Base-by-base conservation (phyloP, 1,140 invertebrate genomes). In the Cylas formicarius region DNA sequence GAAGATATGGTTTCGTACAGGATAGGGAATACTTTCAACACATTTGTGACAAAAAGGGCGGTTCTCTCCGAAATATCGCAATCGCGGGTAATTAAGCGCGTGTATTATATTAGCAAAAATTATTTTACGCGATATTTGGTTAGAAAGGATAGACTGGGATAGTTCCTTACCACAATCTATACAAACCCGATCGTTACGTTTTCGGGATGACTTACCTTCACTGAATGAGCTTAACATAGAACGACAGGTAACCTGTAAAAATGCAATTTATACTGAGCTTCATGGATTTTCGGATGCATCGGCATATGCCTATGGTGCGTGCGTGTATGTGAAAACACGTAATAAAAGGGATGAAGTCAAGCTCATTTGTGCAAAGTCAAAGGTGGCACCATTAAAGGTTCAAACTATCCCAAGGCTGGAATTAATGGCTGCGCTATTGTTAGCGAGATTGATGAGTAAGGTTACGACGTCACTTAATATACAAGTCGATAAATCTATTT, bases 351-450 rank as follows among this genome's bases (percentile, higher is more conserved):
- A 52, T 40, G 17, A 31, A 26, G 47, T 52, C 0, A 35, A 24
- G 11, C 38, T 69, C 11, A 26, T 71, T 23, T 55, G 55, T 33
- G 57, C 62, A 0, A 70, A 68, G 55, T 56, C 60, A 5, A 57
- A 49, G 34, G 63, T 71, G 5, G 63, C 67, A 10, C 67, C 67
- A 6, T 18, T 67, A 8, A 65, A 69, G 52, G 26, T 35, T 23
- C 29, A 27, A 31, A 46, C 41, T 10, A 22, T 55, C 19, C 56
- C 58, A 4, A 33, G 51, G 18, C 26, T 58, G 19, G 56, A 60
- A 36, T 37, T 60, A 20, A 20, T 1, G 7, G 28, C 16, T 18
- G 29, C 28, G 7, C n/a, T 20, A 3, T 6, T 43, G 10, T 19
- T 32, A 6, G 8, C 23, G 7, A 28, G 17, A n/a, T 23, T 41